Conservation (phyloP, 2,797 vertebrate genomes). For the Acanthornis magna region DNA sequence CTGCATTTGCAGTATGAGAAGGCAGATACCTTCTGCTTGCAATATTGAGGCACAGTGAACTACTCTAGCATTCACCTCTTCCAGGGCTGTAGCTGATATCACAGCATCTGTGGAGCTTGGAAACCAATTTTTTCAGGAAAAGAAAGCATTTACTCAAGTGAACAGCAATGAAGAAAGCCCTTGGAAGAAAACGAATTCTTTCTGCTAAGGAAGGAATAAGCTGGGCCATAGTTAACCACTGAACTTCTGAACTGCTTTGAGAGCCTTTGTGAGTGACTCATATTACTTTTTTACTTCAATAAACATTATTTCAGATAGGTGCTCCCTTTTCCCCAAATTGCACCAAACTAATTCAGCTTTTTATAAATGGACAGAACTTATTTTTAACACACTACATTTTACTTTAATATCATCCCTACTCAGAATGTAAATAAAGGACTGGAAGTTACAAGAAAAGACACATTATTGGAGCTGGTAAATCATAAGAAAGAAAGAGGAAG, state of each 20-base stretch:
- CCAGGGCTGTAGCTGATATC: background rate
- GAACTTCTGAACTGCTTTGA: background rate
- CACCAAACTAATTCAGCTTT: background rate
- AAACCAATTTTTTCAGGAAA: background rate
- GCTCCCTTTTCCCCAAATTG: background rate
- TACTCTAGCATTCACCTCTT: background rate
- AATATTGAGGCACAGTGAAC: background rate
- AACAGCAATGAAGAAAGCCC: background rate
- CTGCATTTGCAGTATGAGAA: background rate
- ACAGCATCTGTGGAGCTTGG: background rate
- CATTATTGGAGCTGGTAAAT: background rate
- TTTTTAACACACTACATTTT: background rate
- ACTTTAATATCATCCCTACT: background rate
- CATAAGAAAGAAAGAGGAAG: background rate
- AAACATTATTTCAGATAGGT: background rate
- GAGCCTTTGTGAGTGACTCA: background rate
- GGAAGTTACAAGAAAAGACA: background rate
- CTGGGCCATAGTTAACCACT: background rate
- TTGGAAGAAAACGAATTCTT: background rate
- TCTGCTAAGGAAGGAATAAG: background rate
- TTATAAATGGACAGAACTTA: background rate
- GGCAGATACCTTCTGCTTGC: background rate
- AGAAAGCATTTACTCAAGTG: background rate
- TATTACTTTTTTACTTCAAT: background rate
- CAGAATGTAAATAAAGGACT: background rate